Evolutionary conservation across 2,888 invertebrate species (phyloP), one percentile per base, ranked within the genome.

Genomic region (Antheraea yamamai): DNA sequence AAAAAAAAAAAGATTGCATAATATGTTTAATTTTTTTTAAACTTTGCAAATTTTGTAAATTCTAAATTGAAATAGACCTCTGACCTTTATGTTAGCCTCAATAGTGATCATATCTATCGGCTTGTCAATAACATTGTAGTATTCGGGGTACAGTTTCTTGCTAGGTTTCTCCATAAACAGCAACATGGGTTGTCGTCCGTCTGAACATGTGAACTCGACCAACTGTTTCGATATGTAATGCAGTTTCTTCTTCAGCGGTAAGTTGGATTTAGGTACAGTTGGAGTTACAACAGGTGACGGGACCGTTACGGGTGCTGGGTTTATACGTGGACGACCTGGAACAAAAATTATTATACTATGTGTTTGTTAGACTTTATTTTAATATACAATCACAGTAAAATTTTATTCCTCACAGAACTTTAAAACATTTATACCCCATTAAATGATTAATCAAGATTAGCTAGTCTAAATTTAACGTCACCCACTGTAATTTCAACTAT

Each of bases 101-200:
- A 99, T 99, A 75, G 97, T 98, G 75, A 98, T 96, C 97, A 99
- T 98, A 89, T 99, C 99, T 75, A 99, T 98, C 0, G 99, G 99
- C 83, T 97, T 97, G 52, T 97, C 96, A 79, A 99, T 99, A 1
- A 99, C 97, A 90, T 98, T 97, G 90, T 99, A 99, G 89, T 99
- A 99, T 88, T 98, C 98, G 0, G 99, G 98, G 88, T 99, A 99
- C 55, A 98, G 94, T 87, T 99, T 98, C 89, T 98, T 97, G 51
- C 98, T 98, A 0, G 99, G 99, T 85, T 99, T 98, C 89, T 98
- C 98, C 98, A 99, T 98, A 88, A 99, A 99, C 82, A 98, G 96
- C 76, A 98, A 94, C 95, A 99, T 98, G 0, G 98, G 97, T 82
- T 97, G 97, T 20, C 99, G 95, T 0, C 98, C 98, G 82, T 97